Base-by-base conservation (phyloP, 2,888 invertebrate genomes). In the Eupithecia pulchellata region DNA sequence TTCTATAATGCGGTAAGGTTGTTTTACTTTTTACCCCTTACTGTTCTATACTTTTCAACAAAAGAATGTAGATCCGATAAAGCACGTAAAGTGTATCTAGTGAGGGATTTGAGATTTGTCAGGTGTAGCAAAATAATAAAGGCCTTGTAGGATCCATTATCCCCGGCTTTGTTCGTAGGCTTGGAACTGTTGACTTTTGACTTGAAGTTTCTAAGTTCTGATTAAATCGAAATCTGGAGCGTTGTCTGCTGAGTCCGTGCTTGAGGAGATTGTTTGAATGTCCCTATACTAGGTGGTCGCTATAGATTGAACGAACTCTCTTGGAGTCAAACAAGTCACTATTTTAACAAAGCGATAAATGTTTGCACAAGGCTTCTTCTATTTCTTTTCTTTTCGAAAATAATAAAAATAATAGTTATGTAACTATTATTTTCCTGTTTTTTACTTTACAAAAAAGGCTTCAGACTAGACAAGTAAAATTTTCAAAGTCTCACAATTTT, bases 251-350 rank as follows among this genome's bases (percentile, higher is more conserved):
- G 58, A 29, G 30, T 60, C 9, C n/a, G 4, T n/a, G 4, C 11
- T 60, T 17, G 3, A 17, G 32, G n/a, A 60, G 20, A 29, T 57
- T 52, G 52, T 25, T 52, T 52, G 13, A 47, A 47, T 20, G 9
- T 8, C n/a, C 8, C n/a, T 9, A n/a, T 6, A 17, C 14, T 60
- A n/a, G n/a, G 8, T 32, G 9, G 29, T n/a, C 58, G n/a, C 58
- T n/a, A 32, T n/a, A 60, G 58, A 60, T 60, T 60, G 32, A n/a
- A 30, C 32, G 11, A 11, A 11, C 30, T 60, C 30, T 60, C 58
- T 29, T 57, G 8, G 17, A 58, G 8, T n/a, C 29, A 58, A 58
- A 30, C 58, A 30, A 30, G 30, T 9, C 30, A n/a, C 32, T n/a
- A n/a, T 29, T 47, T 20, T 2, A 47, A 20, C 20, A 47, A 47